Percentiles rank a stretch among this genome's conserved stretches.
phyloP scores from a whole-genome alignment of 2,888 invertebrate genomes.

The Drosophila phalerata region DNA sequence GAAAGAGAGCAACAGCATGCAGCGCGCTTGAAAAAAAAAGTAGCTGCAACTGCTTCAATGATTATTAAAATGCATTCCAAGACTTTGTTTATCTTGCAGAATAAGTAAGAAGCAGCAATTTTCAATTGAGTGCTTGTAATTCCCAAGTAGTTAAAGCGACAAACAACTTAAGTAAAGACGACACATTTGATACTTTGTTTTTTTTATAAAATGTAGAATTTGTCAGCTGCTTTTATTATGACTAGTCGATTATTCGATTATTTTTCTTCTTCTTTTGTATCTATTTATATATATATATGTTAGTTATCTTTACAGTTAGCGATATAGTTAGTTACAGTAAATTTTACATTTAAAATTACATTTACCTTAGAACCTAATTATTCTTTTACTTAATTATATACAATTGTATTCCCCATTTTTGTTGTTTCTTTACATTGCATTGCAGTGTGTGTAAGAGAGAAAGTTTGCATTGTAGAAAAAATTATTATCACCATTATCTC shows the following conservation, averaged over 20 bases:
- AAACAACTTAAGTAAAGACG: neutral
- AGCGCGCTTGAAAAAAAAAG: slow-evolving; percentile 7
- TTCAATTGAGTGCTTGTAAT: slow-evolving; percentile 40
- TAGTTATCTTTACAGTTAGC: slow-evolving; percentile 31
- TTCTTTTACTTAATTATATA: slow-evolving; percentile 38
- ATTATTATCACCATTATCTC: slow-evolving; percentile 74
- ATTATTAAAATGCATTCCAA: slow-evolving; percentile 56
- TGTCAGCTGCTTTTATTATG: slow-evolving; percentile 65
- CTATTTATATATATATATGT: slow-evolving; percentile 21
- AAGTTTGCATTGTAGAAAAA: slow-evolving; percentile 67
- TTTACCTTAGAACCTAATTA: slow-evolving; percentile 38
- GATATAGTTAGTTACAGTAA: slow-evolving; percentile 16
- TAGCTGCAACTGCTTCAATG: slow-evolving; percentile 30
- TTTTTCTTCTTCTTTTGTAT: slow-evolving; percentile 10
- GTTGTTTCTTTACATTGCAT: slow-evolving; percentile 48
- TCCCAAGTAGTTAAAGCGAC: slow-evolving; percentile 40
- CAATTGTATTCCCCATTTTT: slow-evolving; percentile 36
- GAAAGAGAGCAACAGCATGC: neutral
- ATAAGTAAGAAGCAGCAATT: slow-evolving; percentile 20
- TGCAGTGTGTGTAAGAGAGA: slow-evolving; percentile 50
- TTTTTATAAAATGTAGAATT: slow-evolving; percentile 78
- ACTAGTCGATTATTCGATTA: slow-evolving; percentile 63
- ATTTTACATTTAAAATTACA: slow-evolving; percentile 11
- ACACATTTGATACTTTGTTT: slow-evolving; percentile 11
- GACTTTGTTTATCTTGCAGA: slow-evolving; percentile 30